Evolutionary conservation across 2,113 vertebrate species (phyloP).

Genomic region (Lanius collurio): DNA sequence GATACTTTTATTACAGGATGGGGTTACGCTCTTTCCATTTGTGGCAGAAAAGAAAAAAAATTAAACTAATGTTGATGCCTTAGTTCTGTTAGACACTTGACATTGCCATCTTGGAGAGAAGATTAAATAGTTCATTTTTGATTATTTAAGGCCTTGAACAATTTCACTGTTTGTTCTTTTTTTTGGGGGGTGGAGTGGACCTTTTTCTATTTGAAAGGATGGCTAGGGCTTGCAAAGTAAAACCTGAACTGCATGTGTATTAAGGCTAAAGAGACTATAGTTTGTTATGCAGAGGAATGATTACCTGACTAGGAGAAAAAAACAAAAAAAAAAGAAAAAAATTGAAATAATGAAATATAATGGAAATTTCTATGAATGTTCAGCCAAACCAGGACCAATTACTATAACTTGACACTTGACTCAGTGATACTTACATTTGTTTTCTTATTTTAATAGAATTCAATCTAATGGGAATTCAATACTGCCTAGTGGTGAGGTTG

Average conservation of each 20-base stretch:
- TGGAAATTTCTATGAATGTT: neutral
- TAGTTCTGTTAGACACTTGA: neutral
- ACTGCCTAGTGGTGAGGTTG: neutral
- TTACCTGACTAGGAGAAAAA: neutral
- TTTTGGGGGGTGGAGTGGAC: fast-evolving
- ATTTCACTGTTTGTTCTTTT: neutral
- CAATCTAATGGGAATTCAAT: neutral
- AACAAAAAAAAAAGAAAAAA: neutral
- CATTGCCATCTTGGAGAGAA: neutral
- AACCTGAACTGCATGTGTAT: neutral
- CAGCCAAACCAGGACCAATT: neutral
- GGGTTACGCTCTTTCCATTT: neutral
- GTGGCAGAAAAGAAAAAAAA: neutral
- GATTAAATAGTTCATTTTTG: neutral
- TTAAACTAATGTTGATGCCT: neutral
- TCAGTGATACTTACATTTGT: neutral
- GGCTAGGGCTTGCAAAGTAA: neutral
- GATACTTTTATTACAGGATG: neutral
- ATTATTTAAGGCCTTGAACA: neutral
- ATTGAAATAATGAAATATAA: fast-evolving
- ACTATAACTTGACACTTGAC: neutral
- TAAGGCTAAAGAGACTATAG: neutral
- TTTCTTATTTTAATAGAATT: neutral
- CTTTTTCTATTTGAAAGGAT: neutral
- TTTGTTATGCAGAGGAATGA: neutral